A percentile compares a stretch with the other conserved stretches of the same genome.
Evolutionary conservation across 2,888 invertebrate genomes (phyloP).

Genomic region (Ptilodon capucinus): DNA sequence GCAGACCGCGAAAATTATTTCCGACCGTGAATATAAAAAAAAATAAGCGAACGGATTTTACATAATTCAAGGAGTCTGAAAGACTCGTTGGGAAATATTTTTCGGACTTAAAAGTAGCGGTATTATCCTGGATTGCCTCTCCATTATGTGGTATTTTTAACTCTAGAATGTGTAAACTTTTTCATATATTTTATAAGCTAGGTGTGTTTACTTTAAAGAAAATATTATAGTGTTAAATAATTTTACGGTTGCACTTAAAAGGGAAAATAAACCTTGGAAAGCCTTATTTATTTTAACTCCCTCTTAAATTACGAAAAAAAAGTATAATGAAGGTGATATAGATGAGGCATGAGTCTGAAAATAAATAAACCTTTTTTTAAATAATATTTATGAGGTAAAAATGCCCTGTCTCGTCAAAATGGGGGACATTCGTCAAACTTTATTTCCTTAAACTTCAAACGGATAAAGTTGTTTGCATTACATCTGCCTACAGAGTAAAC

Average conservation of each 20-base stretch:
- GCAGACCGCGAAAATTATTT: slow-evolving; percentile 36
- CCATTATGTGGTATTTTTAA: slow-evolving; percentile 20
- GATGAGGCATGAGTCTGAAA: no score
- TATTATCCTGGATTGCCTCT: slow-evolving; percentile 30
- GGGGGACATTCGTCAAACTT: background rate
- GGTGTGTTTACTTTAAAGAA: no score
- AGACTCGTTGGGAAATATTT: slow-evolving; percentile 27
- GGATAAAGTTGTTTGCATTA: slow-evolving; percentile 13
- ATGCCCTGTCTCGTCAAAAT: background rate
- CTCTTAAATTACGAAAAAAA: no score
- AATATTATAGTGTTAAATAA: no score
- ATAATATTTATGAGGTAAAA: no score
- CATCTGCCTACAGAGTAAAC: slow-evolving; percentile 14
- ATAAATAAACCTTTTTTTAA: no score
- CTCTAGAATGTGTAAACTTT: no score
- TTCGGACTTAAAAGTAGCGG: slow-evolving; percentile 20
- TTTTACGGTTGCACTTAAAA: no score
- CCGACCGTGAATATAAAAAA: slow-evolving; percentile 30
- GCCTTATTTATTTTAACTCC: no score
- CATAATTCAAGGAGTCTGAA: slow-evolving; percentile 35
- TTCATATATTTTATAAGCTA: slow-evolving; percentile 15
- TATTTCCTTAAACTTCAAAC: slow-evolving; percentile 9
- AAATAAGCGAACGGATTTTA: slow-evolving; percentile 30
- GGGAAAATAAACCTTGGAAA: no score
- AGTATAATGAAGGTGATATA: no score